A percentile compares a stretch with the other conserved stretches of the same genome.
phyloP scores from a whole-genome alignment of 2,888 invertebrate genomes.

The Luffia ferchaultella region DNA sequence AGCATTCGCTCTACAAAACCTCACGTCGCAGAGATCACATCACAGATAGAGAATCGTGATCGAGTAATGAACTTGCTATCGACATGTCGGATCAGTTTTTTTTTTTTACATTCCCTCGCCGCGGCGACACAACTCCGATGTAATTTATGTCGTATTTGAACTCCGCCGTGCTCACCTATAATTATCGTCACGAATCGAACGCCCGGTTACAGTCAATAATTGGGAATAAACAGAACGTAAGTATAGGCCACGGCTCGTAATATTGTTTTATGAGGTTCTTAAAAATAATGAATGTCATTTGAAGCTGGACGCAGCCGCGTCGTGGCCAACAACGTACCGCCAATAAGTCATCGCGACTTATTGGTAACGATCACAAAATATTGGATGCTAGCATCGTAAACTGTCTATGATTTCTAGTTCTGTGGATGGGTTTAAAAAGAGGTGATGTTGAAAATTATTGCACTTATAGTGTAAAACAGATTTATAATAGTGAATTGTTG shows the following conservation, averaged over 20 bases:
- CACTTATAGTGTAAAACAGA: no score
- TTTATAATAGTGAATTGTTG: no score
- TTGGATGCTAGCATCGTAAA: no score
- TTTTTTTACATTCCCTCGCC: neutral
- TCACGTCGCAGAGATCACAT: no score
- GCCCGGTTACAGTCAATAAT: constrained; percentile 52
- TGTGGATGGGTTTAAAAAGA: no score
- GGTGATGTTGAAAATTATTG: no score
- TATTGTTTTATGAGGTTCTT: constrained; percentile 51
- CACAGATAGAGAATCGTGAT: no score
- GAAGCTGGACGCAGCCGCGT: neutral
- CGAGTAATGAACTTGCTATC: no score
- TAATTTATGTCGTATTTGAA: constrained; percentile 28
- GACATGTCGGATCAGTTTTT: neutral
- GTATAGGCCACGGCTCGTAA: constrained; percentile 38
- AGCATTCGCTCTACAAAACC: no score
- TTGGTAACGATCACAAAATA: no score
- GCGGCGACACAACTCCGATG: neutral
- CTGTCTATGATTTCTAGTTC: no score
- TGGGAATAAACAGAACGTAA: constrained; percentile 49
- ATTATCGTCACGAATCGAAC: constrained; percentile 55
- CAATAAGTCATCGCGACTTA: neutral
- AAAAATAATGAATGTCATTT: constrained; percentile 53
- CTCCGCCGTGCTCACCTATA: constrained; percentile 25
- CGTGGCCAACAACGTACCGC: no score